A percentile compares a stretch with the other conserved stretches of the same genome.
phyloP scores from a whole-genome alignment of 2,888 invertebrate species.

The Platypus cylindrus region DNA sequence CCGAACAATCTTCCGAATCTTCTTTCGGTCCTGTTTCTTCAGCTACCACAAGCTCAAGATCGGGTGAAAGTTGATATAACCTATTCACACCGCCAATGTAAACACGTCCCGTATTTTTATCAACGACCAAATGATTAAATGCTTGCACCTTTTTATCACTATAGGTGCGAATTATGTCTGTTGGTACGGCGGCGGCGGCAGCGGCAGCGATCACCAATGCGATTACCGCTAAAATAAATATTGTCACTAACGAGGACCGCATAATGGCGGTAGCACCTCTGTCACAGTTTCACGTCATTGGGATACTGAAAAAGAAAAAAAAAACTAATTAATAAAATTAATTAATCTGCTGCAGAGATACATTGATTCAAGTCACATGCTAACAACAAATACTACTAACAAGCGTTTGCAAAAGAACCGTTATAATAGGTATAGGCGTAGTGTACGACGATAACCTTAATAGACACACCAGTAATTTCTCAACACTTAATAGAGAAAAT shows the following conservation, averaged over 20 bases:
- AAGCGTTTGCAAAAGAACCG: too few species aligned
- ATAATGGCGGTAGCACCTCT: conserved; percentile 31
- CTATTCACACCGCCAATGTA: conserved; percentile 86
- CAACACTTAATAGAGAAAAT: too few species aligned
- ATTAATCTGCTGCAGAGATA: too few species aligned
- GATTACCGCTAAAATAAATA: too few species aligned
- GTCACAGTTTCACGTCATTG: conserved; percentile 31
- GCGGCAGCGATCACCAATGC: conserved; percentile 37
- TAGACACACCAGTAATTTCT: too few species aligned
- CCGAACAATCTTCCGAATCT: conserved; percentile 83
- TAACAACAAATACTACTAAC: too few species aligned
- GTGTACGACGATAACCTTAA: too few species aligned
- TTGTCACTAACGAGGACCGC: conserved; percentile 28
- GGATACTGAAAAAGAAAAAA: conserved; percentile 28
- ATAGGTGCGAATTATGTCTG: conserved; percentile 59
- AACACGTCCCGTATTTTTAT: conserved; percentile 80
- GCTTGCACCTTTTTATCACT: conserved; percentile 45
- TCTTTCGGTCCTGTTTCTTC: conserved; percentile 76
- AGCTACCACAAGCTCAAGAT: conserved; percentile 65
- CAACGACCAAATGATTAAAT: conserved; percentile 83
- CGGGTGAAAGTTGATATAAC: conserved; percentile 82
- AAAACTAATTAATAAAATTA: too few species aligned
- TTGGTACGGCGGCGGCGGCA: conserved; percentile 34
- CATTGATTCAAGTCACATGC: too few species aligned
- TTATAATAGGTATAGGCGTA: too few species aligned